Evolutionary conservation across 2,888 invertebrate genomes (phyloP).

Genomic region (Acanthosoma haemorrhoidale): DNA sequence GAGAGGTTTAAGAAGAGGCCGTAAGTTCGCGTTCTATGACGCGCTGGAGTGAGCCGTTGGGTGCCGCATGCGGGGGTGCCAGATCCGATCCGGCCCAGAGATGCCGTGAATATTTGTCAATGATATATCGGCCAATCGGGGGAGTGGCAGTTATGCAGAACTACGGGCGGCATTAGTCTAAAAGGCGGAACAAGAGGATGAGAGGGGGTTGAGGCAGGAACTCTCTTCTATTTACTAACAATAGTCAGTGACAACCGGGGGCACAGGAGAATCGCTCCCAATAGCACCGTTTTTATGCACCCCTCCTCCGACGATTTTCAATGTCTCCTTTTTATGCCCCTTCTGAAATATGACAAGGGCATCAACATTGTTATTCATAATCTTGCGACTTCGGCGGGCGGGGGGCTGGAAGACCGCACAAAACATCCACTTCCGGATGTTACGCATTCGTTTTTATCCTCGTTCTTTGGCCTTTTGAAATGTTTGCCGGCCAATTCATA

Average conservation of each 20-base stretch:
- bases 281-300: slow-evolving; percentile 25
- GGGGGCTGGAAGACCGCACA: slow-evolving; percentile 21
- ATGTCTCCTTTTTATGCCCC: slow-evolving; percentile 24
- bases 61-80: too few relatives aligned
- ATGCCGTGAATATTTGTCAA: not conserved
- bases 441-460: not conserved
- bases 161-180: slow-evolving; percentile 15
- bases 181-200: slow-evolving; percentile 19
- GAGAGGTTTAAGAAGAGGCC: too few relatives aligned
- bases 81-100: not conserved
- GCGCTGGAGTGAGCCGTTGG: too few relatives aligned
- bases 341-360: slow-evolving; percentile 36
- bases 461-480: not conserved
- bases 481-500: not conserved
- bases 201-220: not conserved
- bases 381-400: slow-evolving; percentile 38
- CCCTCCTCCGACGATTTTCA: slow-evolving; percentile 20
- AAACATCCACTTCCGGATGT: slow-evolving; percentile 13
- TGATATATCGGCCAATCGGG: not conserved
- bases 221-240: slow-evolving; percentile 23
- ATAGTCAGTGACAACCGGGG: slow-evolving; percentile 19
- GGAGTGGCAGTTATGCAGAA: not conserved
- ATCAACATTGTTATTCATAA: slow-evolving; percentile 40
- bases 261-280: not conserved
- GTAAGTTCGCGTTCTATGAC: too few relatives aligned